Evolutionary conservation across 2,113 vertebrate genomes (phyloP), one percentile per base, ranked within the genome.

Genomic region (Lamprotornis superbus): DNA sequence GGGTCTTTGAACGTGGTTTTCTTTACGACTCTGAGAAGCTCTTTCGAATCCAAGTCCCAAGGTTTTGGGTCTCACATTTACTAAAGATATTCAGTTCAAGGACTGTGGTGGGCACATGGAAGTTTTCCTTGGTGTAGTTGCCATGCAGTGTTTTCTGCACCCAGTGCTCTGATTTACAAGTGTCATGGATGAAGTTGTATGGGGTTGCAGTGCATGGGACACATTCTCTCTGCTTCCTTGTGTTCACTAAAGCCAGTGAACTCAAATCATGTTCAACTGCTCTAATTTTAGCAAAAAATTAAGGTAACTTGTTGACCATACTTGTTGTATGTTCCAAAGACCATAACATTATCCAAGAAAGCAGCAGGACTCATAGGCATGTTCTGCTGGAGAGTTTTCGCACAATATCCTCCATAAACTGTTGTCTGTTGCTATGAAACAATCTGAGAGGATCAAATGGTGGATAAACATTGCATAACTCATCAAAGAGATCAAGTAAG

Each of bases 401-500:
- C 74, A 67, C 87, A 93, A 50, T 76, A 77, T 80, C 64, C 59
- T 31, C 64, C 23, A 40, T 52, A 71, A 83, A 93, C 93, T 87
- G 76, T 77, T 93, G 57, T 55, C 65, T 59, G 91, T 97, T 96
- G 93, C 95, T 91, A 75, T 15, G 92, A 77, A 76, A 96, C 83
- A 83, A 93, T 95, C 93, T 5, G 77, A 56, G 65, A 56, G 44
- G 81, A 96, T 97, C 86, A 89, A 84, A 81, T 42, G 46, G 60
- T 82, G 83, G 27, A 49, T 92, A 95, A 96, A 95, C 88, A 83
- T 89, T 92, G 91, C 49, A 5, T 49, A 95, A 96, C 60, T 94
- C 83, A 69, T 86, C 88, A 75, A 87, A 94, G 94, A 84, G 79
- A 85, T 94, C 61, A 39, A 91, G 76, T 55, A 69, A 93, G 40